Percentiles rank a stretch among this genome's conserved stretches.
Evolutionary conservation across 2,888 invertebrate genomes (phyloP).

Genomic region (Trichogramma dendrolimi): DNA sequence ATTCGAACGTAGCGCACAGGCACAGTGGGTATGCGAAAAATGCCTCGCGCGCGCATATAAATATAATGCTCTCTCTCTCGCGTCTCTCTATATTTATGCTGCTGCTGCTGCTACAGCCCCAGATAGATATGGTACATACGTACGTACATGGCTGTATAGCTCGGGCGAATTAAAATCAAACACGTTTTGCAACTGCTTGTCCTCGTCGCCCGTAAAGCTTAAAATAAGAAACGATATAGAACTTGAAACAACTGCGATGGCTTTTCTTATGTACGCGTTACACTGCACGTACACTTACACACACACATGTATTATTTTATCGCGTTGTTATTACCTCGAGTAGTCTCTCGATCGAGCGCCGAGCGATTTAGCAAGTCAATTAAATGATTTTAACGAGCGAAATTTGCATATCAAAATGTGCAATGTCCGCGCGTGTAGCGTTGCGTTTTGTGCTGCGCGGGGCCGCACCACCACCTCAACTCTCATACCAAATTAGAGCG

Average conservation of each 20-base stretch:
- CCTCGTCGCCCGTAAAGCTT: conserved; percentile 4
- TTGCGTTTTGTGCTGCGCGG: no score
- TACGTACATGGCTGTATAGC: background rate
- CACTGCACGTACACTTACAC: no score
- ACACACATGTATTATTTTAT: no score
- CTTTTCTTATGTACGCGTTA: conserved; percentile 10
- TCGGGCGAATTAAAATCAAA: conserved; percentile 43
- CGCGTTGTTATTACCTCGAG: no score
- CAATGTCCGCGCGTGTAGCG: no score
- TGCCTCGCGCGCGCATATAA: background rate
- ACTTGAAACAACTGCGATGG: conserved; percentile 22
- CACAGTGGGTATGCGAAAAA: conserved; percentile 24
- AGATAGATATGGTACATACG: background rate
- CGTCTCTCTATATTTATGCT: no score
- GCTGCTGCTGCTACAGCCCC: background rate
- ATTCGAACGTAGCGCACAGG: conserved; percentile 17
- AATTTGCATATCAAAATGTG: no score
- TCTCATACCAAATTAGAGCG: no score
- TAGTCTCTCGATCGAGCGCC: no score
- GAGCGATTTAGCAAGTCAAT: no score
- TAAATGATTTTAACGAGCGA: no score
- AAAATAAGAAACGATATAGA: background rate
- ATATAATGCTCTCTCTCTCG: background rate
- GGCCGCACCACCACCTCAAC: no score
- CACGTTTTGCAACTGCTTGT: conserved; percentile 38